Evolutionary conservation across 1,140 invertebrate genomes (phyloP).

Genomic region (Lepidurus arcticus): DNA sequence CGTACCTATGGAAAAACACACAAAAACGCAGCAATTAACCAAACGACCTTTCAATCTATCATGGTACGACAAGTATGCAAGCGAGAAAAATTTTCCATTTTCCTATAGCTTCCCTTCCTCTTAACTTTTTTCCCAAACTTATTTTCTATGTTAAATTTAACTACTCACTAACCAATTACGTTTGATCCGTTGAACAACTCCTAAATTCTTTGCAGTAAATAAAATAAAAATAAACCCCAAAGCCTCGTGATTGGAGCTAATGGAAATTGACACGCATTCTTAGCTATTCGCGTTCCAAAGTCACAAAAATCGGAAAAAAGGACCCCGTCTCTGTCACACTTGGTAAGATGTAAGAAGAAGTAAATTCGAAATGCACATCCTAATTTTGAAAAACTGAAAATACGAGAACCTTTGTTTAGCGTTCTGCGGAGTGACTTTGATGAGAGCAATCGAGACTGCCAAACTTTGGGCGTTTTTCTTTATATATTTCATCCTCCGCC

Average conservation of each 20-base stretch:
- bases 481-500: no score
- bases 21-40: constrained; percentile 25
- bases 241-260: no score
- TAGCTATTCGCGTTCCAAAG: not conserved
- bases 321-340: not conserved
- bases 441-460: no score
- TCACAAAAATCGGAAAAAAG: not conserved
- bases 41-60: not conserved
- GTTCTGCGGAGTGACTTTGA: no score
- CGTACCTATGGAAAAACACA: constrained; percentile 64
- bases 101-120: not conserved
- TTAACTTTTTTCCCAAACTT: not conserved
- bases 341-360: not conserved
- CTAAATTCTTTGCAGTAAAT: no score
- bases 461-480: no score
- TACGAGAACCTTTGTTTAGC: not conserved
- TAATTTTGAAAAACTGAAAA: not conserved
- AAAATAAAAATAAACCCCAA: no score
- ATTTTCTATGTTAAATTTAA: not conserved
- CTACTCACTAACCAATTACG: no score
- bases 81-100: not conserved
- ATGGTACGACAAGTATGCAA: constrained; percentile 24
- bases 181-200: no score
- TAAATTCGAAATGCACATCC: not conserved
- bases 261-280: not conserved